These are phyloP conservation scores for Toxotes lorentzi DNA, from an alignment of 2,797 vertebrate genomes.

Conservation along the genomic window DNA sequence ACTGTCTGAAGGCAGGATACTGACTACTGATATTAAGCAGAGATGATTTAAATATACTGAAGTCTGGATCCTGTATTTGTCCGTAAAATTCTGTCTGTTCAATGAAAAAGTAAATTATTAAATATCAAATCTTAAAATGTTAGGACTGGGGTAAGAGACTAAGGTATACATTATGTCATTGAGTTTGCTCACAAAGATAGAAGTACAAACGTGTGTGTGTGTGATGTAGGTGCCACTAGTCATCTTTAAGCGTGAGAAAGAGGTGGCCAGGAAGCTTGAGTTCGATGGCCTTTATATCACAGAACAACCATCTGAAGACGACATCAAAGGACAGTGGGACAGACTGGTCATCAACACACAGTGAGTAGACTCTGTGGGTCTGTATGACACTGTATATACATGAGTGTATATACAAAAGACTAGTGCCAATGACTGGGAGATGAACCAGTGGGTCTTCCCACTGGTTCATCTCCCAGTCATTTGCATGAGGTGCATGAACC, in stretches of 20 bases:
- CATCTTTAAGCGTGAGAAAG: conserved; percentile 95
- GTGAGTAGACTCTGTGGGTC: conserved; percentile 80
- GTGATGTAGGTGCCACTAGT: conserved; percentile 89
- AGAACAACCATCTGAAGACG: conserved; percentile 94
- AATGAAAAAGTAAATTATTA: no score
- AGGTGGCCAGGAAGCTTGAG: conserved; percentile 94
- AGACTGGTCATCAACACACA: conserved; percentile 95
- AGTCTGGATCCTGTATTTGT: not conserved
- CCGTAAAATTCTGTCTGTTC: no score
- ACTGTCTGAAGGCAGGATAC: conserved; percentile 90
- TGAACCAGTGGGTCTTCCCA: no score
- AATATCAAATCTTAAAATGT: no score
- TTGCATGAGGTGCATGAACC: no score
- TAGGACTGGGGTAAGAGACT: no score
- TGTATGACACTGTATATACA: not conserved
- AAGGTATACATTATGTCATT: no score
- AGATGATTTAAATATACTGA: not conserved
- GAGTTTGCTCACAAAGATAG: no score
- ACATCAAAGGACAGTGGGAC: conserved; percentile 96
- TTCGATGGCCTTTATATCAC: conserved; percentile 95
- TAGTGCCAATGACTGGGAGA: no score
- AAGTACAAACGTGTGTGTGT: conserved; percentile 8
- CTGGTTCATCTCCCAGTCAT: no score
- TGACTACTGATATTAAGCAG: not conserved
- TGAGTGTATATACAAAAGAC: no score